Evolutionary conservation across 2,888 invertebrate species (phyloP), one percentile per base, ranked within the genome.

Genomic region (Acrocyrtus sp.): DNA sequence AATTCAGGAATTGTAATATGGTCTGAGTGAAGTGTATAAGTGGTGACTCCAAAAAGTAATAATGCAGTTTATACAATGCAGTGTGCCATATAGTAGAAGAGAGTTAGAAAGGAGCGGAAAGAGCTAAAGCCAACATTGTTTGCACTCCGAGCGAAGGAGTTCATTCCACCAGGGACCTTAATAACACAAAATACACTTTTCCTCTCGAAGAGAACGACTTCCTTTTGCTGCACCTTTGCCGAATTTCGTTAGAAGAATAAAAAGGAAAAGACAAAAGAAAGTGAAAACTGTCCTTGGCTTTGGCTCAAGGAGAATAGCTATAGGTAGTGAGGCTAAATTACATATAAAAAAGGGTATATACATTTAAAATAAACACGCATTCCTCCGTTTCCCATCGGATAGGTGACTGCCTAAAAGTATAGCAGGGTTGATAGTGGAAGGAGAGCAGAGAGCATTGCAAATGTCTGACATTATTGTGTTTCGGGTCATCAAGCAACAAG

Each of bases 401-500:
- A n/a, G n/a, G n/a, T n/a, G n/a, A n/a, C n/a, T n/a, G n/a, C n/a
- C n/a, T n/a, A n/a, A n/a, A n/a, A n/a, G n/a, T n/a, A n/a, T n/a
- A n/a, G n/a, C n/a, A n/a, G n/a, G n/a, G n/a, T n/a, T n/a, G n/a
- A n/a, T n/a, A n/a, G n/a, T n/a, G n/a, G 39, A 56, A 51, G 54
- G 56, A 63, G 72, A 74, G 77, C 72, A 73, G 77, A 75, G 80
- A 75, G 75, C 79, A 76, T 78, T 80, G 75, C 76, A 77, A 80
- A 80, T 80, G 80, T 78, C 80, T 80, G 74, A 77, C 78, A 78
- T 80, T 80, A 80, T 80, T 80, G 77, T 78, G 78, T 78, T 80
- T 78, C 78, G 80, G 80, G 77, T 80, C 80, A 80, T 80, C 80
- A 80, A 80, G 74, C 80, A 80, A 78, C 78, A 78, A 80, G 78